A percentile compares a stretch with the other conserved stretches of the same genome.
These are phyloP conservation scores for Lithobates sylvaticus DNA, from an alignment of 2,797 vertebrate genomes.

Conservation along the genomic window DNA sequence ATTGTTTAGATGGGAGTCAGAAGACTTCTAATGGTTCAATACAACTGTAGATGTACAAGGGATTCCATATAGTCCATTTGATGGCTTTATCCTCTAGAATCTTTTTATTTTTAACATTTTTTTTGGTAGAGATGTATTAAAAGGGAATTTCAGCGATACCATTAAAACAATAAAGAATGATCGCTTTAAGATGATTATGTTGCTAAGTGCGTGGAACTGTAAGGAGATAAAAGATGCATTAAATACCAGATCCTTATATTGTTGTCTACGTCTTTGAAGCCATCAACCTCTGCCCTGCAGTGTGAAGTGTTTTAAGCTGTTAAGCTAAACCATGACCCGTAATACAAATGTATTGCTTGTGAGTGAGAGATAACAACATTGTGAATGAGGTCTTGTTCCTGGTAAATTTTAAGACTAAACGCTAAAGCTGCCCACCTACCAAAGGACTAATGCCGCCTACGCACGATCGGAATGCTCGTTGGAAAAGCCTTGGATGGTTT, in stretches of 20 bases:
- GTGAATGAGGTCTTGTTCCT: neutral
- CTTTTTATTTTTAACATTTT: neutral
- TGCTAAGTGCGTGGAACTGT: neutral
- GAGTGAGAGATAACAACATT: neutral
- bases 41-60: neutral
- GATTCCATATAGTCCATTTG: neutral
- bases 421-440: too few species aligned
- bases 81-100: neutral
- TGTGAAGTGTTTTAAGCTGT: neutral
- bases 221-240: neutral
- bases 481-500: too few species aligned
- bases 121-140: neutral
- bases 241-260: neutral
- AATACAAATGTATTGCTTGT: neutral
- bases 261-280: neutral
- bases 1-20: neutral
- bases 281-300: neutral
- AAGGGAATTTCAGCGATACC: too few species aligned
- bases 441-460: too few species aligned
- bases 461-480: too few species aligned
- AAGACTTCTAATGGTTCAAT: neutral
- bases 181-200: neutral
- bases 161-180: neutral
- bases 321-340: too few species aligned
- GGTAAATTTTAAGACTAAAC: too few species aligned